A percentile compares a stretch with the other conserved stretches of the same genome.
Conservation (phyloP, 2,888 invertebrate species). For the Volucella inflata region DNA sequence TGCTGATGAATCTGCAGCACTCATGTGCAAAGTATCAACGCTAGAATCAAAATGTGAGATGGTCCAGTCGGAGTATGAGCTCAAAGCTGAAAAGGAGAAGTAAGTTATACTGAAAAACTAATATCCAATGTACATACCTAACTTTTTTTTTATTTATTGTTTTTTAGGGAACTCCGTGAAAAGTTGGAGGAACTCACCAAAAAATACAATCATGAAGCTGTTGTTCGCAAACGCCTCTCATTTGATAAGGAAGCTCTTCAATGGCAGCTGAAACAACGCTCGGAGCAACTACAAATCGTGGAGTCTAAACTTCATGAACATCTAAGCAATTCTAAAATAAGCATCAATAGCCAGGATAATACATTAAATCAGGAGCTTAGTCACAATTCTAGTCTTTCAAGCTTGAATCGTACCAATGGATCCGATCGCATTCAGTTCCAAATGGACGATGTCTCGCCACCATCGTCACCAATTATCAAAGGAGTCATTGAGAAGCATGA, state of each 20-base stretch:
- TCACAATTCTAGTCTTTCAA: constrained; percentile 77
- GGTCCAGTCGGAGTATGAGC: constrained; percentile 87
- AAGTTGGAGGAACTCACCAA: constrained; percentile 90
- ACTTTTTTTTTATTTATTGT: constrained; percentile 16
- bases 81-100: constrained; percentile 86
- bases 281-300: constrained; percentile 86
- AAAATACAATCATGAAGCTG: constrained; percentile 89
- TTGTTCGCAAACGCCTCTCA: constrained; percentile 90
- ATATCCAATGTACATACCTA: background rate
- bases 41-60: constrained; percentile 94
- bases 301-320: constrained; percentile 81
- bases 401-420: constrained; percentile 76
- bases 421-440: constrained; percentile 78
- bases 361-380: constrained; percentile 70
- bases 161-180: constrained; percentile 86
- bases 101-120: constrained; percentile 81
- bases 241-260: constrained; percentile 95
- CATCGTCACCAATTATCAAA: constrained; percentile 90
- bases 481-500: constrained; percentile 93
- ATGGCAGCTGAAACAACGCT: constrained; percentile 93
- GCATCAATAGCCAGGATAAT: constrained; percentile 74
- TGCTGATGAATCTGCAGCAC: constrained; percentile 89
- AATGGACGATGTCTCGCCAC: constrained; percentile 85
- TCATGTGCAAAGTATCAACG: constrained; percentile 89
- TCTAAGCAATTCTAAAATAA: constrained; percentile 64